phyloP scores from a whole-genome alignment of 2,888 invertebrate genomes.

The Ophion ventricosus region DNA sequence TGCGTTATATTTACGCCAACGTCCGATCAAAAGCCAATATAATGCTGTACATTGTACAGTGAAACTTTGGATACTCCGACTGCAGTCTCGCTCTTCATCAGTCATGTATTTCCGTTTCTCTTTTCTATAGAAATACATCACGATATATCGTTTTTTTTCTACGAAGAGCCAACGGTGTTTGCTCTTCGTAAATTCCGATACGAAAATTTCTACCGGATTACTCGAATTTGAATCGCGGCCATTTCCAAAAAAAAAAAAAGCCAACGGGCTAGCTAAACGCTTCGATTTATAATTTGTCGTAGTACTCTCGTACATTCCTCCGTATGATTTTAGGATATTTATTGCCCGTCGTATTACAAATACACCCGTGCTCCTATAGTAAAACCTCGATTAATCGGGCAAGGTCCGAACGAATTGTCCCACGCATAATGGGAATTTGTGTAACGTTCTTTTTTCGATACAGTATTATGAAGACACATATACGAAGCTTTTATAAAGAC shows the following conservation, averaged over 20 bases:
- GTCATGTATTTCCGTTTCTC: conserved; percentile 9
- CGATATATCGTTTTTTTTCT: background rate
- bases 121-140: background rate
- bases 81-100: conserved; percentile 37
- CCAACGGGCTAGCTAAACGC: conserved; percentile 12
- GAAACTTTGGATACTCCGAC: conserved; percentile 35
- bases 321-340: conserved; percentile 53
- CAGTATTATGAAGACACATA: too few relatives aligned
- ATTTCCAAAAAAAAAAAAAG: conserved; percentile 3
- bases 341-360: conserved; percentile 44
- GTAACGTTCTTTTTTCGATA: too few relatives aligned
- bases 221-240: background rate
- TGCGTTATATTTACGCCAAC: conserved; percentile 40
- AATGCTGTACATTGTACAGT: conserved; percentile 44
- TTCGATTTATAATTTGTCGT: conserved; percentile 26
- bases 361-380: background rate
- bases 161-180: too few relatives aligned
- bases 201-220: background rate
- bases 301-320: conserved; percentile 70
- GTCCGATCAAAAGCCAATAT: conserved; percentile 31
- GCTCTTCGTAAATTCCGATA: too few relatives aligned
- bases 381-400: too few relatives aligned
- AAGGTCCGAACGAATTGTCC: too few relatives aligned
- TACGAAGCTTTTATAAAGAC: too few relatives aligned
- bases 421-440: too few relatives aligned